phyloP scores from a whole-genome alignment of 1,140 invertebrate genomes.

The Planococcus citri region DNA sequence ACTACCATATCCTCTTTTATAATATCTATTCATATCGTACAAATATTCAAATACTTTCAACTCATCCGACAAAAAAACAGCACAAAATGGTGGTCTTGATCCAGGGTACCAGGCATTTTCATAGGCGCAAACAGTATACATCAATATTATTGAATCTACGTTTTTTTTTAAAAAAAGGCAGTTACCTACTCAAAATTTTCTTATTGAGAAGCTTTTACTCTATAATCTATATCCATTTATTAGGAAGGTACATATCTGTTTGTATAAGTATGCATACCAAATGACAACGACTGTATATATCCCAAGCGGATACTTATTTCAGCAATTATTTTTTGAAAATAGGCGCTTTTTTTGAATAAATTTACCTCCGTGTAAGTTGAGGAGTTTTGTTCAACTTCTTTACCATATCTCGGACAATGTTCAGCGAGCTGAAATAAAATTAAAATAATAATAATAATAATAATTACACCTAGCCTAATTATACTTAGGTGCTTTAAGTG shows the following conservation, averaged over 20 bases:
- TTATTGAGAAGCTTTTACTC: too few species aligned
- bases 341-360: slow-evolving; percentile 23
- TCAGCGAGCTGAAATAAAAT: background rate
- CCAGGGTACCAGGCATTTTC: slow-evolving; percentile 51
- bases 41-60: slow-evolving; percentile 49
- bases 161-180: too few species aligned
- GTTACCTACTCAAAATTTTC: too few species aligned
- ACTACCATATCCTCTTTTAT: slow-evolving; percentile 58
- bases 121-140: slow-evolving; percentile 63
- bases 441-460: background rate
- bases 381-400: slow-evolving; percentile 5
- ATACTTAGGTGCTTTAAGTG: too few species aligned
- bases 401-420: background rate
- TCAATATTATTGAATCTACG: slow-evolving; percentile 29
- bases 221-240: too few species aligned
- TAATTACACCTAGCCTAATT: too few species aligned
- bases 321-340: slow-evolving; percentile 24
- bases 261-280: slow-evolving; percentile 24
- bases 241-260: too few species aligned
- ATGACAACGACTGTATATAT: slow-evolving; percentile 27
- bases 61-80: slow-evolving; percentile 23
- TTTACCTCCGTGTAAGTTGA: slow-evolving; percentile 21
- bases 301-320: slow-evolving; percentile 27
- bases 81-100: slow-evolving; percentile 25
- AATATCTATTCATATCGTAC: slow-evolving; percentile 66